These are phyloP conservation scores for Anticlea derivata DNA, from an alignment of 2,888 invertebrate species.

Conservation along the genomic window DNA sequence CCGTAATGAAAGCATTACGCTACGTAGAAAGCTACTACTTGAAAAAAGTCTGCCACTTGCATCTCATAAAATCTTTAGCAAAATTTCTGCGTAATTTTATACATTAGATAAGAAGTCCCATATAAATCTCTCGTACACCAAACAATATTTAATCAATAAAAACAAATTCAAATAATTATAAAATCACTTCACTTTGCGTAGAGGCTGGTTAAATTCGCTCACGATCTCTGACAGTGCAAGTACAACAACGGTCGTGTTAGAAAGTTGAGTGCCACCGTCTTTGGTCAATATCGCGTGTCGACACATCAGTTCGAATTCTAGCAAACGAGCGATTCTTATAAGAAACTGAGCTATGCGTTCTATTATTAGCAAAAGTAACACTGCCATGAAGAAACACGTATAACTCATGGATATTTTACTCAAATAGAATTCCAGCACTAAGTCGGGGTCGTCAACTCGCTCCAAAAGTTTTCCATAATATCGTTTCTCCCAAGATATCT, in stretches of 20 bases:
- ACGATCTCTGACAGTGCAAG: too few species aligned
- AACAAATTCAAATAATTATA: too few species aligned
- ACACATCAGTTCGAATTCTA: slow-evolving; percentile 71
- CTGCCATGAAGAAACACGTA: slow-evolving; percentile 47
- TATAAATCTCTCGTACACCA: too few species aligned
- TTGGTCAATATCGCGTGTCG: slow-evolving; percentile 57
- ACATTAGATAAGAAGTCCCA: too few species aligned
- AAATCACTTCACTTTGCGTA: too few species aligned
- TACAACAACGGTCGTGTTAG: slow-evolving; percentile 7
- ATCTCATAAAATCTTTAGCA: too few species aligned
- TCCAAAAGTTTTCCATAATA: slow-evolving; percentile 34
- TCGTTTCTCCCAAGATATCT: slow-evolving; percentile 38
- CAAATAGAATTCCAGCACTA: slow-evolving; percentile 47
- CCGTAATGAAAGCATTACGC: too few species aligned
- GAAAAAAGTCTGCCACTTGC: too few species aligned
- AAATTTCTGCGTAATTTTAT: too few species aligned
- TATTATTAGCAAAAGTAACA: slow-evolving; percentile 55
- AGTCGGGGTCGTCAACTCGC: slow-evolving; percentile 37
- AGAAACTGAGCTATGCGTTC: slow-evolving; percentile 53
- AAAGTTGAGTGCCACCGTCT: slow-evolving; percentile 40
- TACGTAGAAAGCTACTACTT: too few species aligned
- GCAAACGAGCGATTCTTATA: slow-evolving; percentile 52
- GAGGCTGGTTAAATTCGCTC: too few species aligned
- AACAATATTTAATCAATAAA: too few species aligned
- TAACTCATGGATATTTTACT: slow-evolving; percentile 51